Evolutionary conservation across 1,140 invertebrate genomes (phyloP).

Genomic region (Idris sp.): DNA sequence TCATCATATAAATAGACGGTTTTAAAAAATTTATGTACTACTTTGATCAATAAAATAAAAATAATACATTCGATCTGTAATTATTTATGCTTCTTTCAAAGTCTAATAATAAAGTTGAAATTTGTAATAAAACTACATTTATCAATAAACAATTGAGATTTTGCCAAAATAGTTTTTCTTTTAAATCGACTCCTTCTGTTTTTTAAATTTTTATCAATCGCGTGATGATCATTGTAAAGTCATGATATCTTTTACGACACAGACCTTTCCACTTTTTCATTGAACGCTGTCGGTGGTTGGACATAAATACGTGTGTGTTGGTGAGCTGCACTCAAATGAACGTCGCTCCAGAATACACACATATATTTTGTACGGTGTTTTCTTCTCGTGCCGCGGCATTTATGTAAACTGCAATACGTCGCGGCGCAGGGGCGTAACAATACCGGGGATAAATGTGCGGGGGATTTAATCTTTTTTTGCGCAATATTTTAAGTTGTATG

Average conservation of each 20-base stretch:
- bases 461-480: conserved; percentile 20
- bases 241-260: conserved; percentile 41
- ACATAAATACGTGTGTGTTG: conserved; percentile 10
- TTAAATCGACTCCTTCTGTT: no score
- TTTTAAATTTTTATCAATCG: conserved; percentile 36
- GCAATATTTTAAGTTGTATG: conserved; percentile 24
- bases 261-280: conserved; percentile 50
- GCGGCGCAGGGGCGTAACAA: conserved; percentile 40
- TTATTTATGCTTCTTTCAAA: no score
- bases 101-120: no score
- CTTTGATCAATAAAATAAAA: no score
- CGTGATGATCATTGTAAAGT: conserved; percentile 47
- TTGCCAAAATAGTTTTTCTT: no score
- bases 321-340: conserved; percentile 32
- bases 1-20: no score
- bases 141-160: no score
- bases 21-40: no score
- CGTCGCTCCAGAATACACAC: conserved; percentile 20
- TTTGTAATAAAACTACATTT: no score
- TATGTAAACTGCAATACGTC: conserved; percentile 45
- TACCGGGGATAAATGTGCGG: conserved; percentile 23
- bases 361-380: conserved; percentile 35
- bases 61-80: no score
- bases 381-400: conserved; percentile 40
- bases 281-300: conserved; percentile 12